These are phyloP conservation scores for Abrostola tripartita DNA, from an alignment of 2,888 invertebrate genomes.

Conservation along the genomic window DNA sequence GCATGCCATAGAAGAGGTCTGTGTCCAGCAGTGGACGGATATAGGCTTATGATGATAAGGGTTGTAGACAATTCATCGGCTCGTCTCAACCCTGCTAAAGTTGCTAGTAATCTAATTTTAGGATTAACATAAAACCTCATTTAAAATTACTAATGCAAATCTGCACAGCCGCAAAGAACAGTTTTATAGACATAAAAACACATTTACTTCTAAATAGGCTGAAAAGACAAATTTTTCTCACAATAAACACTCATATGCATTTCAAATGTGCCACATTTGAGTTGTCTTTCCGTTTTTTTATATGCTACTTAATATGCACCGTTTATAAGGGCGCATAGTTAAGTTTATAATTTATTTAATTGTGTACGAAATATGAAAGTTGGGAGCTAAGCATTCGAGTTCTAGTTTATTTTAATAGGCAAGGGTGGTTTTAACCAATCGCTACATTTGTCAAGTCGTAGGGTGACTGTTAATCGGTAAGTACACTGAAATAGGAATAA, in stretches of 20 bases:
- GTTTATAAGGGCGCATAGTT: slow-evolving; percentile 46
- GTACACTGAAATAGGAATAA: background rate
- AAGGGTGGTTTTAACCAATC: slow-evolving; percentile 40
- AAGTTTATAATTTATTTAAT: slow-evolving; percentile 58
- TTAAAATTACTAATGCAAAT: slow-evolving; percentile 38
- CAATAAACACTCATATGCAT: slow-evolving; percentile 53
- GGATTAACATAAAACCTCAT: slow-evolving; percentile 26
- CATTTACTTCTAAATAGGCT: slow-evolving; percentile 39
- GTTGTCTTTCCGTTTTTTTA: slow-evolving; percentile 47
- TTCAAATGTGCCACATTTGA: slow-evolving; percentile 53
- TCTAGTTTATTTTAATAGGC: slow-evolving; percentile 34
- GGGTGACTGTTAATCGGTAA: slow-evolving; percentile 15
- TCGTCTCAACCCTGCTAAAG: background rate
- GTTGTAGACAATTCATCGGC: too few species aligned
- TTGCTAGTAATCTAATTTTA: slow-evolving; percentile 2
- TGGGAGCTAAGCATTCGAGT: slow-evolving; percentile 40
- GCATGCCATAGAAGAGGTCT: too few species aligned
- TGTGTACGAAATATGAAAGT: slow-evolving; percentile 50
- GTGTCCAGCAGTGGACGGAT: too few species aligned
- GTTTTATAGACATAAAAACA: slow-evolving; percentile 48
- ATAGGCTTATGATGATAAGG: too few species aligned
- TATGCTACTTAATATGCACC: slow-evolving; percentile 56
- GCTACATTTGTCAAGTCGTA: slow-evolving; percentile 29
- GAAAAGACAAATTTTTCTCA: slow-evolving; percentile 52
- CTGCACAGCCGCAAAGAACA: slow-evolving; percentile 27